Evolutionary conservation across 2,888 invertebrate genomes (phyloP).

Genomic region (Helobdella robusta): DNA sequence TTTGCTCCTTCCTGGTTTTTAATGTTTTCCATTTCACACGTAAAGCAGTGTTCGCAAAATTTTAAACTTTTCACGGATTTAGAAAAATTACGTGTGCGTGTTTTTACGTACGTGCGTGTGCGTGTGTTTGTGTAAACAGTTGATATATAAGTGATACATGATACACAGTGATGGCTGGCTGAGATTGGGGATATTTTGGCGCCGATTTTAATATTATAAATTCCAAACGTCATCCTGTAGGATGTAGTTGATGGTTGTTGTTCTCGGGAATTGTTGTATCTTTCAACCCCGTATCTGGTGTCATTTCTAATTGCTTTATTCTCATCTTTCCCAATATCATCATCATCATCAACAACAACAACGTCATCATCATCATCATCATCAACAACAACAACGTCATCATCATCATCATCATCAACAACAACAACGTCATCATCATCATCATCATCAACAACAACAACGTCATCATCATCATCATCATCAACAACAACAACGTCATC

Average conservation of each 20-base stretch:
- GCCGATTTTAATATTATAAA: too few relatives aligned
- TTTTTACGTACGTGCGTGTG: too few relatives aligned
- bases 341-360: neutral
- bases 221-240: too few relatives aligned
- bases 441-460: neutral
- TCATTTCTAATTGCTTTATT: neutral
- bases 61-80: too few relatives aligned
- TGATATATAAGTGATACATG: too few relatives aligned
- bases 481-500: neutral
- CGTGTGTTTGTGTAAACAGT: too few relatives aligned
- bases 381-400: neutral
- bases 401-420: neutral
- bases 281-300: neutral
- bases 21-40: too few relatives aligned
- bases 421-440: neutral
- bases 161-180: too few relatives aligned
- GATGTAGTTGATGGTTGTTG: neutral
- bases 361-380: slow-evolving; percentile 1
- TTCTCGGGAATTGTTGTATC: neutral
- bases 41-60: too few relatives aligned
- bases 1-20: too few relatives aligned
- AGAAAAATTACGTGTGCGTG: too few relatives aligned
- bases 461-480: neutral
- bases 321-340: neutral
- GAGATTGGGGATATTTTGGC: too few relatives aligned